Base-by-base conservation (phyloP, 2,113 vertebrate species). In the Mustelus asterias region DNA sequence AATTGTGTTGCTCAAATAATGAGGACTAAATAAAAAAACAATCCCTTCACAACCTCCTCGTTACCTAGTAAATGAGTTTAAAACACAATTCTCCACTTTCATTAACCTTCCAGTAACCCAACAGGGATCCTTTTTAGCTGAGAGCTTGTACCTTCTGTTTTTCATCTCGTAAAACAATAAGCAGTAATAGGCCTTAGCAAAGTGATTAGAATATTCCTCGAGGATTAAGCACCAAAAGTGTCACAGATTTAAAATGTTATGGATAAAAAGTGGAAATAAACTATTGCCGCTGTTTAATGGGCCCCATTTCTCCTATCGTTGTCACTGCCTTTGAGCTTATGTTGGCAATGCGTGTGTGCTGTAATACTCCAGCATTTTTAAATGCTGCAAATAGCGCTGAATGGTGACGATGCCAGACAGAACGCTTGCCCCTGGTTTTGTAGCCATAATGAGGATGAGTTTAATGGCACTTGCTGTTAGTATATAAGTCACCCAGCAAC, bases 41-140 rank as follows among this genome's bases (percentile, higher is more conserved):
- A 37, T 65, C 44, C 54, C 69, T 67, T 24, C 48, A 5, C 10
- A 54, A 41, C 13, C 24, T 16, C 44, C 10, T 48, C 14, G 44
- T 29, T 72, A 76, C 65, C 67, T 8, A 72, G 29, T 95, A 95
- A 95, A 76, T 95, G 94, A 95, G 94, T 54, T 95, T 72, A 70
- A 95, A 72, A 48, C 94, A 26, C 94, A 95, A 76, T 95, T 54
- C 94, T 72, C 67, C 22, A 26, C 41, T 72, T 54, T 72, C 94
- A 95, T 95, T 95, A 72, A 95, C 94, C 94, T 95, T 95, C 70
- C 41, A 29, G 94, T 95, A 26, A 95, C 65, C 94, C 94, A 76
- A 24, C 94, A 76, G 69, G 69, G 69, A 72, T 72, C 24, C 16
- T 29, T 26, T 41, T 24, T 26, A 72, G 26, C 10, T 76, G 67